phyloP scores from a whole-genome alignment of 2,888 invertebrate species.

The Strigamia crassipes region DNA sequence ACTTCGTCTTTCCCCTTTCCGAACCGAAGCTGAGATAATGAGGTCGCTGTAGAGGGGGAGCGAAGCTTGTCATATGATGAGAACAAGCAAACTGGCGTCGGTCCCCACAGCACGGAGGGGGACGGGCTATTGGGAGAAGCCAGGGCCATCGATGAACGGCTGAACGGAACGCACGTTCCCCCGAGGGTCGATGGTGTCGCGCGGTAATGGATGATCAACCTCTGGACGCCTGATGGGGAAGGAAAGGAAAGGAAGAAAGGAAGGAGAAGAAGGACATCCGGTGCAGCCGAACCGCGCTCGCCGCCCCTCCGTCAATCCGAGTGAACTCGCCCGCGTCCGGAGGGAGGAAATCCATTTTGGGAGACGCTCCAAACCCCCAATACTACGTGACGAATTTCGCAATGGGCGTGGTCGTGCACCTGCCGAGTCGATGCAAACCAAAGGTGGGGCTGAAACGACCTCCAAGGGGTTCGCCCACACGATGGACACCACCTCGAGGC shows the following conservation, averaged over 20 bases:
- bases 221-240: constrained; percentile 13
- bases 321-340: constrained; percentile 36
- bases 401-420: constrained; percentile 38
- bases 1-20: background rate
- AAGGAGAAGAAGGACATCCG: constrained; percentile 7
- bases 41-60: background rate
- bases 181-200: constrained; percentile 12
- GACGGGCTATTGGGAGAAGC: constrained; percentile 14
- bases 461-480: constrained; percentile 42
- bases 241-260: background rate
- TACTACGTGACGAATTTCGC: constrained; percentile 7
- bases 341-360: constrained; percentile 42
- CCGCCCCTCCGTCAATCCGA: background rate
- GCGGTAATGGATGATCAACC: constrained; percentile 27
- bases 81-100: constrained; percentile 35
- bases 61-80: background rate
- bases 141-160: constrained; percentile 11
- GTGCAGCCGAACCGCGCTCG: background rate
- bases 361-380: constrained; percentile 28
- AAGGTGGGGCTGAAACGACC: constrained; percentile 25
- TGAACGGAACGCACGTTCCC: constrained; percentile 7
- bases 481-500: constrained; percentile 1
- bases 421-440: constrained; percentile 38
- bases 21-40: constrained; percentile 6
- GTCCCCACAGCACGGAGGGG: constrained; percentile 35